Evolutionary conservation across 2,888 invertebrate species (phyloP), one percentile per base, ranked within the genome.

Genomic region (Ctenicera cuprea): DNA sequence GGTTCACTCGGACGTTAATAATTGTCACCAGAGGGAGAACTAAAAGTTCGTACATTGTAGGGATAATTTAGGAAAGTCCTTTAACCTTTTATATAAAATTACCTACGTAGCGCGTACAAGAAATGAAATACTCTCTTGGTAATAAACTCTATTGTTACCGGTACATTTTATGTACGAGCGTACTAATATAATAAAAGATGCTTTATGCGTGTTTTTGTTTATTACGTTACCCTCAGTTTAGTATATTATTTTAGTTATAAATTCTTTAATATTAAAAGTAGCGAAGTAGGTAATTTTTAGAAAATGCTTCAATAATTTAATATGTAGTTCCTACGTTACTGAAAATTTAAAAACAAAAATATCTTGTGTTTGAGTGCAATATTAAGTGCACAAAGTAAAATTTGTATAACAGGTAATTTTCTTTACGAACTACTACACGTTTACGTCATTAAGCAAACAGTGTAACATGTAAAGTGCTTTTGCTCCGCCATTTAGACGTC

Each of bases 1-100:
- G 12, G 26, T 52, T 52, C 52, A 52, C 52, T n/a, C 52, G 5
- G 9, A 11, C 26, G 9, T 52, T 26, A 26, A 26, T 52, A 52
- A 52, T 52, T 52, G 52, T 52, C 52, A 52, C 52, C 52, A 26
- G 12, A 52, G 52, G 52, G 52, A 52, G 52, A 52, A 26, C 52
- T 52, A 52, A 52, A 52, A 52, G 26, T 52, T 52, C 22, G 26
- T 26, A 52, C 52, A 52, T 52, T 5, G 22, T 22, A 18, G 9
- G 52, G n/a, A 18, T 52, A 52, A 26, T 52, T 52, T 52, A 52
- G 52, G 52, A 22, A 26, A 52, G 52, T 52, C n/a, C 52, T 52
- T 11, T 52, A 26, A 22, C 26, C 26, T 52, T 52, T 48, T 48
- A 48, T 52, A 52, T 52, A 26, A 26, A 22, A 52, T 52, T n/a